Evolutionary conservation across 1,140 invertebrate species (phyloP).

Genomic region (Plectrocnemia conspersa): DNA sequence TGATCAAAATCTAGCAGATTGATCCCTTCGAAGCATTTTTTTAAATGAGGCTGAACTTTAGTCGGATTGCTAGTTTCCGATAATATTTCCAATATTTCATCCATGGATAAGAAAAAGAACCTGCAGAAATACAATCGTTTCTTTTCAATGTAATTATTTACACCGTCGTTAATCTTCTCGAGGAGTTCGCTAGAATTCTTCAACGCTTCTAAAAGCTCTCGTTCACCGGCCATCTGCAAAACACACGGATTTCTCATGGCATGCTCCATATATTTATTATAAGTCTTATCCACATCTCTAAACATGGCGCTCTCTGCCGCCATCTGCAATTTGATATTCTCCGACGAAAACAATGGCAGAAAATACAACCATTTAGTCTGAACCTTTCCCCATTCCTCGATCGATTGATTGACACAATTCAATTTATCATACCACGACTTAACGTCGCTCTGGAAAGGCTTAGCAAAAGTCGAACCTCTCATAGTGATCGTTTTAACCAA

Average conservation of each 20-base stretch:
- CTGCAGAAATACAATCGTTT: constrained; percentile 87
- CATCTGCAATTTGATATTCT: constrained; percentile 90
- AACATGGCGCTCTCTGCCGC: constrained; percentile 83
- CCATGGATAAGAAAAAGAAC: constrained; percentile 94
- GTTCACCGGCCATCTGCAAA: constrained; percentile 64
- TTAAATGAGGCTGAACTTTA: constrained; percentile 84
- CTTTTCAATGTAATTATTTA: constrained; percentile 87
- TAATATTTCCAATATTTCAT: constrained; percentile 92
- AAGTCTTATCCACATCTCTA: constrained; percentile 69
- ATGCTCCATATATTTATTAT: constrained; percentile 72
- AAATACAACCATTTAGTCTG: constrained; percentile 89
- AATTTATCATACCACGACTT: constrained; percentile 80
- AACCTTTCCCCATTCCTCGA: constrained; percentile 86
- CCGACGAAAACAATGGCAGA: constrained; percentile 88
- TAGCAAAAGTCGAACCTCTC: constrained; percentile 87
- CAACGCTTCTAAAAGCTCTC: constrained; percentile 71
- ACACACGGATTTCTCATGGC: constrained; percentile 70
- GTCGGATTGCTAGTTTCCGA: constrained; percentile 87
- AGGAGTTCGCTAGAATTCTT: constrained; percentile 67
- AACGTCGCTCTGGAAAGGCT: constrained; percentile 78
- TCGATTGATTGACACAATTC: constrained; percentile 68
- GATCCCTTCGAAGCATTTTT: constrained; percentile 88
- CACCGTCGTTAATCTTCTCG: constrained; percentile 79
- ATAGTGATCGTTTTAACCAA: constrained; percentile 84
- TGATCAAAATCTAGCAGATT: constrained; percentile 67